Evolutionary conservation across 2,888 invertebrate species (phyloP), one percentile per base, ranked within the genome.

Genomic region (Trilocha varians): DNA sequence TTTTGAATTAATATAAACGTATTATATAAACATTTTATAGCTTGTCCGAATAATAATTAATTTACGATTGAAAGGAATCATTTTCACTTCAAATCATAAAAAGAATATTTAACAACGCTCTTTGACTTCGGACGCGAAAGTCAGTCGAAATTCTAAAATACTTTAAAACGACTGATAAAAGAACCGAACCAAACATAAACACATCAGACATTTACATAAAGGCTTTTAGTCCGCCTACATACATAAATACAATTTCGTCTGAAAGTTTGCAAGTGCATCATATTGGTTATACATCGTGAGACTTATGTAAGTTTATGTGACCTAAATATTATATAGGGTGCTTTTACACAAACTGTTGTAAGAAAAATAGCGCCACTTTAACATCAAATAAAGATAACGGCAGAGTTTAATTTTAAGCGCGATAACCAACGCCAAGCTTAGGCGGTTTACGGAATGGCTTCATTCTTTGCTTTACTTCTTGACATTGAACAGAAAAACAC

Each of bases 301-400:
- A 32, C 38, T 41, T 36, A 39, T 39, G 41, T 35, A 33, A 17
- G 34, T 38, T 32, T 41, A 34, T 38, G 39, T 40, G 33, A 15
- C 40, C 34, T 33, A 41, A 41, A 39, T 36, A 43, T 39, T 39
- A 36, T n/a, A n/a, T n/a, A 38, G 39, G n/a, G 39, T 36, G 14
- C 39, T 41, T 44, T 43, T 41, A 41, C 41, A 37, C 39, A n/a
- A 32, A 38, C 25, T n/a, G n/a, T n/a, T n/a, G n/a, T n/a, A n/a
- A n/a, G n/a, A n/a, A n/a, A n/a, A n/a, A n/a, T n/a, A n/a, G n/a
- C n/a, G n/a, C n/a, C n/a, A n/a, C n/a, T n/a, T n/a, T n/a, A n/a
- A n/a, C n/a, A n/a, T n/a, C n/a, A n/a, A n/a, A n/a, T n/a, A n/a
- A n/a, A n/a, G n/a, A n/a, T n/a, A n/a, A n/a, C n/a, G n/a, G n/a